Percentiles rank a stretch among this genome's conserved stretches.
phyloP scores from a whole-genome alignment of 2,113 vertebrate genomes.

The Cynocephalus volans region DNA sequence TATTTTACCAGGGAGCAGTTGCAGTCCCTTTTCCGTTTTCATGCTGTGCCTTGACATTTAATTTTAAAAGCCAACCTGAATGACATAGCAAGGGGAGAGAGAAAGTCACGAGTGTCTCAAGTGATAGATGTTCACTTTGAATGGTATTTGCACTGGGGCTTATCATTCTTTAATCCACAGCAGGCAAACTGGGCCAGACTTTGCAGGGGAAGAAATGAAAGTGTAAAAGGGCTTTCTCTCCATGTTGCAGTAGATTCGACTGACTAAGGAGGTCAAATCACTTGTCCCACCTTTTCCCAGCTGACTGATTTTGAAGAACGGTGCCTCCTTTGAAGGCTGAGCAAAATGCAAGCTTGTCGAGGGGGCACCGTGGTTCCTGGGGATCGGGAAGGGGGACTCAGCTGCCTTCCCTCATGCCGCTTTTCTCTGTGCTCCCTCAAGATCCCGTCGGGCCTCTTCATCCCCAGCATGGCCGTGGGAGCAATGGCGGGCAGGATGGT shows the following conservation, averaged over 20 bases:
- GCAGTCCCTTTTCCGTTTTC: conserved; percentile 70
- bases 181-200: too few relatives aligned
- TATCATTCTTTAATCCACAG: conserved; percentile 65
- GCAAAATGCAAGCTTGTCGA: too few relatives aligned
- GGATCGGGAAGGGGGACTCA: accelerated
- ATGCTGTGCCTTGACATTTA: conserved; percentile 80
- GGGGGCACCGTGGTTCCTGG: too few relatives aligned
- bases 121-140: conserved; percentile 71
- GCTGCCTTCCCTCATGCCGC: neutral
- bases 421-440: conserved; percentile 83
- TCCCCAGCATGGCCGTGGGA: conserved; percentile 98
- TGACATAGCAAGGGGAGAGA: conserved; percentile 70
- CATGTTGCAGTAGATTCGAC: too few relatives aligned
- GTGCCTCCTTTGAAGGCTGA: too few relatives aligned
- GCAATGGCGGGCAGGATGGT: conserved; percentile 98
- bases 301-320: too few relatives aligned
- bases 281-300: too few relatives aligned
- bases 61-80: conserved; percentile 84
- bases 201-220: too few relatives aligned
- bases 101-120: conserved; percentile 27
- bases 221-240: too few relatives aligned
- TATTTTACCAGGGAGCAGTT: conserved; percentile 62
- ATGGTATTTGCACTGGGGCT: conserved; percentile 78
- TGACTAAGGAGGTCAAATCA: too few relatives aligned
- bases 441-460: conserved; percentile 98